Evolutionary conservation across 2,888 invertebrate species (phyloP).

Genomic region (Yponomeuta malinellus): DNA sequence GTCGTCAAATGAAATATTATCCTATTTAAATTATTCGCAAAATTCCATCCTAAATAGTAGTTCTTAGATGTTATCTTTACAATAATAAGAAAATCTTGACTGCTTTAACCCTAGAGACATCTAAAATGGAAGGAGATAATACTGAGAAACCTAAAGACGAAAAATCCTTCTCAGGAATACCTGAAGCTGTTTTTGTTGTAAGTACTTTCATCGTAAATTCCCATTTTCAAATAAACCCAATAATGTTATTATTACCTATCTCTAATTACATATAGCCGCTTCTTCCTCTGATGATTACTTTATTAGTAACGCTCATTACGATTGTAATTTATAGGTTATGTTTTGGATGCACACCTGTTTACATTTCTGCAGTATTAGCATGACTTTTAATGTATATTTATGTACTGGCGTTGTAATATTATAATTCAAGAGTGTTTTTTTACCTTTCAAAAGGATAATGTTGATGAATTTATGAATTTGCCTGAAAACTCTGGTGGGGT

Average conservation of each 20-base stretch:
- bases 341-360: slow-evolving; percentile 11
- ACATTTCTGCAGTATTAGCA: background rate
- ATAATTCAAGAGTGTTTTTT: background rate
- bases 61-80: no score
- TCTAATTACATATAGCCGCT: no score
- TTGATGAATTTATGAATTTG: slow-evolving; percentile 92
- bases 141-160: slow-evolving; percentile 38
- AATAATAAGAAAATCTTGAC: no score
- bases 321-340: slow-evolving; percentile 16
- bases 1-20: no score
- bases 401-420: background rate
- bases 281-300: no score
- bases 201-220: slow-evolving; percentile 40
- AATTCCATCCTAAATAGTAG: no score
- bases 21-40: no score
- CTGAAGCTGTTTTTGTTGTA: slow-evolving; percentile 92
- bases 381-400: background rate
- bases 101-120: no score
- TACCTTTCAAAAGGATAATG: slow-evolving; percentile 85
- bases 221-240: no score
- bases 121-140: slow-evolving; percentile 62
- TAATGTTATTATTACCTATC: no score
- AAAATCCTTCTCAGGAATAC: slow-evolving; percentile 88
- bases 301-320: no score
- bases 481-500: slow-evolving; percentile 88